Evolutionary conservation across 37 sponge, comb jelly and placozoan species (phyloP).

Genomic region (Aphrocallistes beatrix): DNA sequence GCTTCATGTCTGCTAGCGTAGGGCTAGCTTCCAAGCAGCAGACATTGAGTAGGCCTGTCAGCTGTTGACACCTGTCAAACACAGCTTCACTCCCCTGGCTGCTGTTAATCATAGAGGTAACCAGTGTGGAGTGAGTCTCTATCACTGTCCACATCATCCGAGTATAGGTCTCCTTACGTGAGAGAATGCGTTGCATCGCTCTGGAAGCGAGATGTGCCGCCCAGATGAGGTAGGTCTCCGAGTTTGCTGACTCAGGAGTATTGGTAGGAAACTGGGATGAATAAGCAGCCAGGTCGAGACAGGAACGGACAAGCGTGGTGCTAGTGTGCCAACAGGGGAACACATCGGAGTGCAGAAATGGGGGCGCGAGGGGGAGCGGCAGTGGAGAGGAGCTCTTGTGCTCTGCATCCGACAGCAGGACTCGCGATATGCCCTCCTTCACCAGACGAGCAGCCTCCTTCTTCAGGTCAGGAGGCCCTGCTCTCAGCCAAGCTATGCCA

Average conservation of each 20-base stretch:
- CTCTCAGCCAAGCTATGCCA: constrained; percentile 21
- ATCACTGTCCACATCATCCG: background rate
- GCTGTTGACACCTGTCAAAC: constrained; percentile 35
- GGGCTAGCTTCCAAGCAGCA: constrained; percentile 31
- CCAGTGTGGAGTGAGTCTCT: background rate
- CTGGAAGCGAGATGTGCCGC: background rate
- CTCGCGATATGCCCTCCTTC: constrained; percentile 7
- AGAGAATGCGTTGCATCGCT: background rate
- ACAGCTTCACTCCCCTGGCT: constrained; percentile 15
- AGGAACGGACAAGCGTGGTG: background rate
- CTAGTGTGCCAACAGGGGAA: constrained; percentile 1
- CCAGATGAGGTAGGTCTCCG: background rate
- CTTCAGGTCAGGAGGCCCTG: background rate
- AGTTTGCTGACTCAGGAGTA: background rate
- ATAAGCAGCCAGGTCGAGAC: background rate
- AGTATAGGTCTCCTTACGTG: background rate
- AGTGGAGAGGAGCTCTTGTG: background rate
- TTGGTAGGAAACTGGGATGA: background rate
- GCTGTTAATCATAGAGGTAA: constrained; percentile 20
- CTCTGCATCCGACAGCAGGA: background rate
- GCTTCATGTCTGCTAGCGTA: constrained; percentile 47
- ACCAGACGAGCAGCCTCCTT: constrained; percentile 4
- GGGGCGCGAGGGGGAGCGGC: background rate
- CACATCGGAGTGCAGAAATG: background rate
- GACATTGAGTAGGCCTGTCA: constrained; percentile 34